Evolutionary conservation across 2,113 vertebrate species (phyloP).

Genomic region (Galeopterus variegatus): DNA sequence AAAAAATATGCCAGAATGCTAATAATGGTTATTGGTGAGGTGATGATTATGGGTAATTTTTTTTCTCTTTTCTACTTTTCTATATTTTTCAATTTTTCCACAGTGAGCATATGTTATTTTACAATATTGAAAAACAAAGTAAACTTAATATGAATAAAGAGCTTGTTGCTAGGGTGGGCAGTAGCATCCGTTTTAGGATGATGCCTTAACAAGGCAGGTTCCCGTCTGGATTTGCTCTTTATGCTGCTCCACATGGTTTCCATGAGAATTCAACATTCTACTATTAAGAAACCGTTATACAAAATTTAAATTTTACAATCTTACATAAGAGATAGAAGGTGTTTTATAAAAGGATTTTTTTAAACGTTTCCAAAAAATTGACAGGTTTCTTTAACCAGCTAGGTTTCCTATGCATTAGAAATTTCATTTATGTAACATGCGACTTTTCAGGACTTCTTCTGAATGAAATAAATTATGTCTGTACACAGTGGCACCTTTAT

Average conservation of each 20-base stretch:
- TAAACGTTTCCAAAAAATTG: neutral
- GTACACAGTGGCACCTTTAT: neutral
- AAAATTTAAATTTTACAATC: constrained; percentile 7
- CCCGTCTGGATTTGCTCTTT: neutral
- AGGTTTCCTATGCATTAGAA: neutral
- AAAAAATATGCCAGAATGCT: neutral
- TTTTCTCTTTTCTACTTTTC: neutral
- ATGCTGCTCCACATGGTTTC: neutral
- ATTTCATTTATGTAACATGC: neutral
- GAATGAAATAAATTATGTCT: neutral
- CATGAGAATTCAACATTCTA: neutral
- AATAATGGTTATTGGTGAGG: neutral
- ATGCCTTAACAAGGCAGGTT: neutral
- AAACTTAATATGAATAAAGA: neutral
- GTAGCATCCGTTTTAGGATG: neutral
- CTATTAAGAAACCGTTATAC: neutral
- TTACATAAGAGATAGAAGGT: neutral
- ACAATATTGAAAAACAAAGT: neutral
- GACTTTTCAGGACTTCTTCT: constrained; percentile 27
- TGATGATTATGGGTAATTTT: neutral
- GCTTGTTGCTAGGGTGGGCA: neutral
- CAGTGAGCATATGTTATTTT: neutral
- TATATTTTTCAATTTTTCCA: constrained; percentile 7
- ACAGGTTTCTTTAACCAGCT: neutral
- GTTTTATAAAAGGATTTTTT: neutral